Evolutionary conservation across 2,113 vertebrate genomes (phyloP).

Genomic region (Gymnarchus niloticus): DNA sequence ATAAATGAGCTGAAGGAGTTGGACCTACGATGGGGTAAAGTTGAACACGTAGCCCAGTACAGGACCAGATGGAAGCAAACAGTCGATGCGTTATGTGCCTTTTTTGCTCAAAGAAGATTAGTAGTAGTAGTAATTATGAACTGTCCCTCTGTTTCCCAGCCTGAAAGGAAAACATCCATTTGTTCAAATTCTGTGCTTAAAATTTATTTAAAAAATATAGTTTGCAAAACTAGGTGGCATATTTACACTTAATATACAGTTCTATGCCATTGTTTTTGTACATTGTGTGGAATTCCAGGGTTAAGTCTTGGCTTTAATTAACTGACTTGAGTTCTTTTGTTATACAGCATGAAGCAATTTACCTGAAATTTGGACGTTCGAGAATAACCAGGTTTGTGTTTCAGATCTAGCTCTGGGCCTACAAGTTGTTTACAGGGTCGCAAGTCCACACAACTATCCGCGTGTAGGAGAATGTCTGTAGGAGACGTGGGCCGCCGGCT

Average conservation of each 20-base stretch:
- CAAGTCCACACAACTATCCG: not conserved
- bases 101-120: no score
- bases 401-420: conserved; percentile 13
- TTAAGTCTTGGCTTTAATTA: conserved; percentile 39
- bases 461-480: not conserved
- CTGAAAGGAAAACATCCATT: not conserved
- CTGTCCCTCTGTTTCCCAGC: no score
- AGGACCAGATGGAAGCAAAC: no score
- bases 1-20: no score
- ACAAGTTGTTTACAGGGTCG: conserved; percentile 13
- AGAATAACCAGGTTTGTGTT: conserved; percentile 18
- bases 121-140: no score
- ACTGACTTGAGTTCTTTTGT: conserved; percentile 15
- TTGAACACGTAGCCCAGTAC: no score
- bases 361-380: conserved; percentile 16
- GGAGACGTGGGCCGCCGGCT: not conserved
- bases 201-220: not conserved
- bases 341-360: conserved; percentile 26
- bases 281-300: conserved; percentile 40
- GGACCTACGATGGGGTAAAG: no score
- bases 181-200: not conserved
- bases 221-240: not conserved
- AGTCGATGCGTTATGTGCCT: no score
- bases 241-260: not conserved
- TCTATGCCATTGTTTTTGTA: conserved; percentile 43